phyloP scores from a whole-genome alignment of 92 coral and sea anemone genomes.

The Muricea muricata region DNA sequence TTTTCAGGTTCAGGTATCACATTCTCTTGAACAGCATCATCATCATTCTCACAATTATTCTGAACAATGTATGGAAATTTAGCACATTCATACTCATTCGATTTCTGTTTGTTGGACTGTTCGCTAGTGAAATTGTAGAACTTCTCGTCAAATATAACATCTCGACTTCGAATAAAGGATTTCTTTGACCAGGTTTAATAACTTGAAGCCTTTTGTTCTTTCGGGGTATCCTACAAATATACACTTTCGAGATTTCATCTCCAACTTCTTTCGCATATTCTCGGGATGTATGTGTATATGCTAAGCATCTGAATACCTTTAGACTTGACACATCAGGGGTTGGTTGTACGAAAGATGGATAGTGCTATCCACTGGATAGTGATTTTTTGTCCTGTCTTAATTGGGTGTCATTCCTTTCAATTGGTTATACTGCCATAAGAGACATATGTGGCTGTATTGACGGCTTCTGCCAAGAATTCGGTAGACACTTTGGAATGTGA shows the following conservation, averaged over 20 bases:
- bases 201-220: neutral
- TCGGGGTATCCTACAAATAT: neutral
- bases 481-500: neutral
- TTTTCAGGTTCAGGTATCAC: neutral
- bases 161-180: conserved; percentile 22
- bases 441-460: neutral
- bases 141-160: conserved; percentile 18
- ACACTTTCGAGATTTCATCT: neutral
- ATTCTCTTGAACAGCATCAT: neutral
- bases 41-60: neutral
- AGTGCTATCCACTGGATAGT: too few species aligned
- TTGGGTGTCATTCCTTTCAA: neutral
- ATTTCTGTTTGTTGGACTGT: neutral
- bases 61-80: neutral
- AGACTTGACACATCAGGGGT: too few species aligned
- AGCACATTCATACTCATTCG: neutral
- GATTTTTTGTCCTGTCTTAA: too few species aligned
- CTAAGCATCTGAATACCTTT: too few species aligned
- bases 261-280: neutral
- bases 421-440: neutral
- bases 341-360: too few species aligned
- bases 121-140: neutral
- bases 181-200: neutral
- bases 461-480: neutral
- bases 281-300: too few species aligned